Percentiles rank a stretch among this genome's conserved stretches.
Conservation (phyloP, 2,113 vertebrate species). For the Onychorhynchus coronatus region DNA sequence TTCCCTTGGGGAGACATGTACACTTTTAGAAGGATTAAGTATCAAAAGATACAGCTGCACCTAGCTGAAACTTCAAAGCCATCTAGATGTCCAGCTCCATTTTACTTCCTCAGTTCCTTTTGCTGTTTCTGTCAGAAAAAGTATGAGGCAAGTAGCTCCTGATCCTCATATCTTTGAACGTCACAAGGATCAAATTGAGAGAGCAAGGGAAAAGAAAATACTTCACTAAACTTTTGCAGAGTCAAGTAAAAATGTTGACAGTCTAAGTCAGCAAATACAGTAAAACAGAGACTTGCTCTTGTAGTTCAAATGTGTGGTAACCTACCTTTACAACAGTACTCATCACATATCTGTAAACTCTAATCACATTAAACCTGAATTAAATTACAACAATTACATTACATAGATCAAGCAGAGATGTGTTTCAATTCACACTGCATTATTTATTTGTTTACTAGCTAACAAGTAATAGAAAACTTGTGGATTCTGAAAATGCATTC, state of each 20-base stretch:
- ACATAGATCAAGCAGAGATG: not conserved
- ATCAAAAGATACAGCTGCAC: not conserved
- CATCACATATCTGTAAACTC: not conserved
- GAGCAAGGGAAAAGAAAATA: not conserved
- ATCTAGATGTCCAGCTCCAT: not conserved
- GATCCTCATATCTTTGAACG: not conserved
- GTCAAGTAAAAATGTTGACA: not conserved
- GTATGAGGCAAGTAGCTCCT: not conserved
- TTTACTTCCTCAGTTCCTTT: not conserved
- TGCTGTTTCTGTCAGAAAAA: not conserved
- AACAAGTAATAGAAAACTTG: not conserved
- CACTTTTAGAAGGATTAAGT: not conserved
- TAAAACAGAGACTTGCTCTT: not conserved
- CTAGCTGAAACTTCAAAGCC: not conserved
- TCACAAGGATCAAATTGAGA: not conserved
- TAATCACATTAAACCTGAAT: constrained; percentile 2
- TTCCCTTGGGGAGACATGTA: not conserved
- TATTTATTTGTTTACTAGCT: constrained; percentile 20
- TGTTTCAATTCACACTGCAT: not conserved
- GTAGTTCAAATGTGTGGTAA: not conserved
- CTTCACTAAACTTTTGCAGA: not conserved
- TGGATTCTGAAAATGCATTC: not conserved
- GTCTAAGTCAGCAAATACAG: not conserved
- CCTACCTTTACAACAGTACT: not conserved
- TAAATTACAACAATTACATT: not conserved